phyloP scores from a whole-genome alignment of 2,888 invertebrate genomes.

The Oxytorus armatus region DNA sequence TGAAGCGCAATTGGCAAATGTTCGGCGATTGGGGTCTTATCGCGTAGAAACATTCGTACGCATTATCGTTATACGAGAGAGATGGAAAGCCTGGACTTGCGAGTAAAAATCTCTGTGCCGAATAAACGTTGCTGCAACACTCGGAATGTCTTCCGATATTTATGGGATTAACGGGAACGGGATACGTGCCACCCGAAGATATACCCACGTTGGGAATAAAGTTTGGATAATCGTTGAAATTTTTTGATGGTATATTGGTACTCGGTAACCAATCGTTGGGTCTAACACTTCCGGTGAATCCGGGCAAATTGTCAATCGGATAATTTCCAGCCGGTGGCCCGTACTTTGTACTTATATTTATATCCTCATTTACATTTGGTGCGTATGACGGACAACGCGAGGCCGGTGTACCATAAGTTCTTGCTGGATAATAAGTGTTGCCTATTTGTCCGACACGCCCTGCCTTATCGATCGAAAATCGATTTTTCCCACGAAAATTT shows the following conservation, averaged over 20 bases:
- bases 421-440: constrained; percentile 50
- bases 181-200: neutral
- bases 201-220: constrained; percentile 20
- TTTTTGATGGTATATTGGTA: constrained; percentile 25
- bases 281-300: constrained; percentile 9
- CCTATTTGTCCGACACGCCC: constrained; percentile 3
- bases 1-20: constrained; percentile 86
- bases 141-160: constrained; percentile 41
- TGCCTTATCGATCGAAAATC: constrained; percentile 35
- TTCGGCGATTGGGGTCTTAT: constrained; percentile 85
- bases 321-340: constrained; percentile 42
- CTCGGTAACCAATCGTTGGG: constrained; percentile 30
- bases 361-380: constrained; percentile 27
- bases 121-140: constrained; percentile 75
- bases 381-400: constrained; percentile 41
- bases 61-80: constrained; percentile 55
- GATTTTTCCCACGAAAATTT: constrained; percentile 29
- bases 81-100: constrained; percentile 87
- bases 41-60: constrained; percentile 85
- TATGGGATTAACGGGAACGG: constrained; percentile 10
- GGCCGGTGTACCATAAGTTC: constrained; percentile 58
- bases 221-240: constrained; percentile 29
- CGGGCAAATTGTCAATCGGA: constrained; percentile 4
- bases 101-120: constrained; percentile 83
- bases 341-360: neutral